A percentile compares a stretch with the other conserved stretches of the same genome.
Evolutionary conservation across 2,888 invertebrate species (phyloP).

Genomic region (Coenonympha arcania): DNA sequence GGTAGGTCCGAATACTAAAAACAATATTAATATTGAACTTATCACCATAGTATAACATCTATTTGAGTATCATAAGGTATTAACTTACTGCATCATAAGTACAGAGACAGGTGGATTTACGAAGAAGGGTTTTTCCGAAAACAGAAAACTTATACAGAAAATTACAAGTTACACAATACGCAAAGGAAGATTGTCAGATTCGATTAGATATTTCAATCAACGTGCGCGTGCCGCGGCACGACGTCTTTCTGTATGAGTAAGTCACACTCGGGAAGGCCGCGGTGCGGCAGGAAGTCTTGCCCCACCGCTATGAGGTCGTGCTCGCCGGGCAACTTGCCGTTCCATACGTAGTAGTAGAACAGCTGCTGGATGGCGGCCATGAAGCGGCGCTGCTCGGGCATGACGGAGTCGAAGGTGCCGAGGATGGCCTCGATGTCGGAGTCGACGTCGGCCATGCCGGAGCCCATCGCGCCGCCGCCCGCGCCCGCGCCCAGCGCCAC

Average conservation of each 20-base stretch:
- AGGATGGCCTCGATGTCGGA: slow-evolving; percentile 86
- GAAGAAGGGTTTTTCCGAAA: not conserved
- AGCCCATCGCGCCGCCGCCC: slow-evolving; percentile 56
- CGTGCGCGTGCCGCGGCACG: slow-evolving; percentile 82
- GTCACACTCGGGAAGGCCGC: slow-evolving; percentile 82
- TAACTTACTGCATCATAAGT: slow-evolving; percentile 3
- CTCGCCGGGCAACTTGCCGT: slow-evolving; percentile 80
- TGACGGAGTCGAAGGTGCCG: slow-evolving; percentile 81
- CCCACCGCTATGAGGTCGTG: slow-evolving; percentile 78
- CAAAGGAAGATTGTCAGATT: slow-evolving; percentile 4
- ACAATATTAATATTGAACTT: slow-evolving; percentile 6
- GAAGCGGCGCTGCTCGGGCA: slow-evolving; percentile 82
- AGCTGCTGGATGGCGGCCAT: slow-evolving; percentile 85
- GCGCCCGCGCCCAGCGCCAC: slow-evolving; percentile 79
- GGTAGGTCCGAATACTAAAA: slow-evolving; percentile 1
- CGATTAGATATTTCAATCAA: slow-evolving; percentile 75
- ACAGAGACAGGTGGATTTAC: slow-evolving; percentile 7
- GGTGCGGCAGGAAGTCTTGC: slow-evolving; percentile 79
- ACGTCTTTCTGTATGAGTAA: slow-evolving; percentile 83
- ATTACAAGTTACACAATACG: slow-evolving; percentile 15
- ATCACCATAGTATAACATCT: slow-evolving; percentile 6
- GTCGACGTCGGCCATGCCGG: slow-evolving; percentile 60
- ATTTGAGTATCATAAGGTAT: slow-evolving; percentile 18
- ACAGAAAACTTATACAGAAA: slow-evolving; percentile 12
- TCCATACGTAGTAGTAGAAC: slow-evolving; percentile 87